Evolutionary conservation across 1,140 invertebrate species (phyloP).

Genomic region (Helicoverpa zea): DNA sequence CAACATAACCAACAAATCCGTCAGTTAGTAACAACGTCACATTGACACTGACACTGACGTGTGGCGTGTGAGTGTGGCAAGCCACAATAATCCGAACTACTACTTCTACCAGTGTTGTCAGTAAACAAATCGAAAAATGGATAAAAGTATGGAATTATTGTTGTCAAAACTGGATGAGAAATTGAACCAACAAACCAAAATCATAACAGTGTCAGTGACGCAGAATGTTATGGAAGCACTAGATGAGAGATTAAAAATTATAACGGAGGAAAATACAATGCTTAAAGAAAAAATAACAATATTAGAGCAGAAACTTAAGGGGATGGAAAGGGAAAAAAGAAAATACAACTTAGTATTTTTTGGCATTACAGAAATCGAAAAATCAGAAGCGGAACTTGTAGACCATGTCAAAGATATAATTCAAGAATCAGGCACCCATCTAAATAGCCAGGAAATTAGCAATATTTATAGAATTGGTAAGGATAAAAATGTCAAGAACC

Average conservation of each 20-base stretch:
- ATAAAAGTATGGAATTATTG: slow-evolving; percentile 50
- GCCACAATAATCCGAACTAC: too few relatives aligned
- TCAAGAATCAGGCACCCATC: slow-evolving; percentile 38
- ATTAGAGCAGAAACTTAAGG: slow-evolving; percentile 53
- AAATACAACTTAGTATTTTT: slow-evolving; percentile 57
- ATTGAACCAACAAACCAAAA: slow-evolving; percentile 54
- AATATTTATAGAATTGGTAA: slow-evolving; percentile 54
- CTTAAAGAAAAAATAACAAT: slow-evolving; percentile 54
- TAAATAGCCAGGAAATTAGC: slow-evolving; percentile 53
- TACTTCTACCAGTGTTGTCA: too few relatives aligned
- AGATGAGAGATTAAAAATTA: slow-evolving; percentile 52
- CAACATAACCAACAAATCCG: too few relatives aligned
- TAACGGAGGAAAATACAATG: slow-evolving; percentile 56
- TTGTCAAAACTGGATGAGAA: slow-evolving; percentile 56
- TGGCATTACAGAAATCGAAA: slow-evolving; percentile 55
- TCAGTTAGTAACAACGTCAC: too few relatives aligned
- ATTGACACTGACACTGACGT: too few relatives aligned
- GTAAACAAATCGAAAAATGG: too few relatives aligned
- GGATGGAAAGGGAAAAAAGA: slow-evolving; percentile 55
- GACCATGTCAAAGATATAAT: slow-evolving; percentile 51
- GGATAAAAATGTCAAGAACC: slow-evolving; percentile 45
- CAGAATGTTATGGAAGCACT: slow-evolving; percentile 57
- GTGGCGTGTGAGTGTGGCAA: too few relatives aligned
- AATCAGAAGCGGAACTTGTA: slow-evolving; percentile 48
- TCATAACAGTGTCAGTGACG: slow-evolving; percentile 54